Conservation (phyloP, 1,140 invertebrate genomes). For the Idris sp. region DNA sequence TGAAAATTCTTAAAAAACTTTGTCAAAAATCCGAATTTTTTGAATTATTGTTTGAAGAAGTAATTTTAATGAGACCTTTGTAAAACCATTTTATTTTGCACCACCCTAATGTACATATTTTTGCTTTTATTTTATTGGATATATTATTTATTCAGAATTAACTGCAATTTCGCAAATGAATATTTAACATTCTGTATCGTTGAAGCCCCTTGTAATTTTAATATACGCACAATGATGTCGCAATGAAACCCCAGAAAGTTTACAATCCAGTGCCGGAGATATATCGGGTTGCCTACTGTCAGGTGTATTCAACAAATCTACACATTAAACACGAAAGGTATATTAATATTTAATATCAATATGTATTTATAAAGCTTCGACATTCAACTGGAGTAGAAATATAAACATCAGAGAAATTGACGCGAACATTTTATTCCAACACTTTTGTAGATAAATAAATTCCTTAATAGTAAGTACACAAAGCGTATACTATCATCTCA, state of each 20-base stretch:
- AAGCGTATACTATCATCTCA: no score
- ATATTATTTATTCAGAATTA: no score
- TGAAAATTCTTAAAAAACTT: no score
- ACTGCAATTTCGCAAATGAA: constrained; percentile 2
- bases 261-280: constrained; percentile 18
- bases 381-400: background rate
- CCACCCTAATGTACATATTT: no score
- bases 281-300: constrained; percentile 39
- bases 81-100: no score
- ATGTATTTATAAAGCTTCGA: constrained; percentile 3
- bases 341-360: constrained; percentile 22
- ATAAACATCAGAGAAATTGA: constrained; percentile 3
- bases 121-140: no score
- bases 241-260: constrained; percentile 17
- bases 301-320: constrained; percentile 24
- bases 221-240: constrained; percentile 2
- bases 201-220: constrained; percentile 18
- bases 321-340: background rate
- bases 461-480: no score
- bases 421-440: no score
- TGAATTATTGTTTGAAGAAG: no score
- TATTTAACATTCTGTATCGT: background rate
- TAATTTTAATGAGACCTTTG: no score
- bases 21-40: no score
- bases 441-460: no score